Conservation (phyloP, 2,797 vertebrate species). For the Onychomys arenicola region DNA sequence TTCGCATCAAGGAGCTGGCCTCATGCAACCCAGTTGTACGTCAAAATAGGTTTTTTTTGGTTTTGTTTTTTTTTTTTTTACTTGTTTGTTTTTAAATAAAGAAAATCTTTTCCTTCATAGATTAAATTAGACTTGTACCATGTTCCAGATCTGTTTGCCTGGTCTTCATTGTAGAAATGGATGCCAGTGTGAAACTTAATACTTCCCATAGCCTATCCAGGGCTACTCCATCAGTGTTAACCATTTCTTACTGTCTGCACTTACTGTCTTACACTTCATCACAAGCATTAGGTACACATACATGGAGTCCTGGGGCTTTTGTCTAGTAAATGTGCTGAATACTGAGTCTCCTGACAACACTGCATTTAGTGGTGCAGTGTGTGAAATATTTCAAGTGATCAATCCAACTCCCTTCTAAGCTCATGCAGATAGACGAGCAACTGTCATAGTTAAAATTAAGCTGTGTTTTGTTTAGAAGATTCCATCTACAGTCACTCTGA, state of each 20-base stretch:
- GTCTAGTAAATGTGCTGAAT: background rate
- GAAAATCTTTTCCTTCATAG: background rate
- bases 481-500: fast-evolving
- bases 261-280: background rate
- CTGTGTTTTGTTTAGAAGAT: background rate
- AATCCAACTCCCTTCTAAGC: background rate
- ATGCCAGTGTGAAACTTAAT: background rate
- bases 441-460: background rate
- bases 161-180: background rate
- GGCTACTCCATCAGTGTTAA: background rate
- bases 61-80: background rate
- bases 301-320: background rate
- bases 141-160: background rate
- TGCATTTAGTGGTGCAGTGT: background rate
- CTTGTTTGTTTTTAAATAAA: background rate
- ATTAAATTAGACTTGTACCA: background rate
- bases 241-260: background rate
- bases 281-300: background rate
- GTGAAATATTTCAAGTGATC: background rate
- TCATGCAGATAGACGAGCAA: fast-evolving
- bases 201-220: fast-evolving
- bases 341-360: background rate
- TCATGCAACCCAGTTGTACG: slow-evolving; percentile 94
- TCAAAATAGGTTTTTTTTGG: slow-evolving; percentile 71
- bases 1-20: slow-evolving; percentile 96